These are phyloP conservation scores for Megaceryle alcyon DNA, from an alignment of 2,797 vertebrate species.

Conservation along the genomic window DNA sequence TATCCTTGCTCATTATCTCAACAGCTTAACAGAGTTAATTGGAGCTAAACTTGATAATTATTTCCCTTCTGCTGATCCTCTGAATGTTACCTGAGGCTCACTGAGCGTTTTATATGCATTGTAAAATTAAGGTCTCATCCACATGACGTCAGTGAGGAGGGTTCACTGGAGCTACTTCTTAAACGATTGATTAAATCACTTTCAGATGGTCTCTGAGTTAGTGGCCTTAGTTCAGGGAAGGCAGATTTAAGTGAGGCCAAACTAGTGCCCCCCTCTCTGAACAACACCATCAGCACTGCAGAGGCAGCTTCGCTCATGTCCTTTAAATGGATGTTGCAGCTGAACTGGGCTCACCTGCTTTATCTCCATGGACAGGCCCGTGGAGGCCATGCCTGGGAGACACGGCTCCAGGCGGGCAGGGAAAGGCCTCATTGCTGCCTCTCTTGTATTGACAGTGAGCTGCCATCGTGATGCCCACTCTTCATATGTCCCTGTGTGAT, in stretches of 20 bases:
- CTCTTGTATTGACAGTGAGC: fast-evolving
- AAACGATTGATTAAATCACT: not conserved
- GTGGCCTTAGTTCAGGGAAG: not conserved
- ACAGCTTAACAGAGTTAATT: not conserved
- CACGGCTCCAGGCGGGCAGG: fast-evolving
- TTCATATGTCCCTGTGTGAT: fast-evolving
- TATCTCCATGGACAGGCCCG: fast-evolving
- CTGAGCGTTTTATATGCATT: fast-evolving
- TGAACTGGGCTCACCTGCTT: not conserved
- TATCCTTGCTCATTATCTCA: not conserved
- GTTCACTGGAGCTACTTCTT: not conserved
- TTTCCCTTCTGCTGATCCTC: not conserved
- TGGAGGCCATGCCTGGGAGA: not conserved
- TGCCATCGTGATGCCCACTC: fast-evolving
- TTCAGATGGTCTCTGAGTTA: not conserved
- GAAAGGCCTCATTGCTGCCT: not conserved
- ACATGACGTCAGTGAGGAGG: not conserved
- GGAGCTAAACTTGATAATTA: not conserved
- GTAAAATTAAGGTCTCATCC: not conserved
- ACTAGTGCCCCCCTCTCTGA: not conserved
- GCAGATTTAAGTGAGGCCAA: not conserved
- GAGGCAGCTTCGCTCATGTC: not conserved
- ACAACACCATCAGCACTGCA: not conserved
- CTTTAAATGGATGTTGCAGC: not conserved
- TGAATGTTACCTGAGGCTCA: not conserved